Base-by-base conservation (phyloP, 2,113 vertebrate genomes). In the Cnemophilus loriae region DNA sequence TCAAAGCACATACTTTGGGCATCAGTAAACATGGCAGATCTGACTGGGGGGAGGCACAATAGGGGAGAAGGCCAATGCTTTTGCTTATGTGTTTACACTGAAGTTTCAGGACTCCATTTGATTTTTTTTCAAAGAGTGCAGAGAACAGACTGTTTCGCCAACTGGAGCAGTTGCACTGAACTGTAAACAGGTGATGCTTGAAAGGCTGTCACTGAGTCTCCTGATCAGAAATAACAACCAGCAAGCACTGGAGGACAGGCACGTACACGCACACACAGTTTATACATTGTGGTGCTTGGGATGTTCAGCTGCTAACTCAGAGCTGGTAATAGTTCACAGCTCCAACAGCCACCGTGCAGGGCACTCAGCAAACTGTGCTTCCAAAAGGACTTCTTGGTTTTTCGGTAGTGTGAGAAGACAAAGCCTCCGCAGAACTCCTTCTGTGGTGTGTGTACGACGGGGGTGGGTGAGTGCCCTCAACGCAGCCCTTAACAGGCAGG, bases 391-490 rank as follows among this genome's bases (percentile, higher is more conserved):
- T 46, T 35, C n/a, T 16, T 50, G 52, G 52, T 37, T 88, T 80
- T 83, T 10, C 67, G 41, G 9, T 0, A 32, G 50, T 39, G 39
- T 0, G 16, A 59, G 35, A 76, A 76, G 59, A 53, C 35, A 84
- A 90, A 93, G 52, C 27, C 33, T 39, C 6, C 32, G 28, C 15
- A 3, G 56, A 82, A 53, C 41, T 19, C 49, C n/a, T 67, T 41
- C 44, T 4, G 1, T 0, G 0, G 30, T 3, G 0, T 0, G 6
- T 4, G 32, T 20, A 6, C 0, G 0, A 20, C 1, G 7, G 47
- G 42, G 7, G 15, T 56, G 69, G 73, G 56, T 1, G 5, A 71
- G 19, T 2, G 15, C 6, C 53, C 41, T 57, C 30, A 35, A 55
- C 1, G 2, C 46, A 61, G 11, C 37, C 10, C 0, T 0, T 6